These are phyloP conservation scores for Orius insidiosus DNA, from an alignment of 1,140 invertebrate species.

Conservation along the genomic window DNA sequence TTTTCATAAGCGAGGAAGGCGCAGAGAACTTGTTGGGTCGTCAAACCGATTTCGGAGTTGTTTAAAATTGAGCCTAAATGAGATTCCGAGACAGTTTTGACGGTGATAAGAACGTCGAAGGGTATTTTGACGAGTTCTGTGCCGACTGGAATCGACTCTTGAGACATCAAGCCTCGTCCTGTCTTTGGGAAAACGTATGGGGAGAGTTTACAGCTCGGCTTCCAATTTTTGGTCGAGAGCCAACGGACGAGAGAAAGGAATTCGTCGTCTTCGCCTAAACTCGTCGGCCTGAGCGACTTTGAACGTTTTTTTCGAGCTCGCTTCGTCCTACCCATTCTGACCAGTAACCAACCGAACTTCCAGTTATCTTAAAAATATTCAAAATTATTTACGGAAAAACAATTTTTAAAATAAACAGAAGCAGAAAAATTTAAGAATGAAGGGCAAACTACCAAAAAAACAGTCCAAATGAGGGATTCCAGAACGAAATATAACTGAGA, in stretches of 20 bases:
- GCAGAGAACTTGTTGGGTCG: slow-evolving; percentile 24
- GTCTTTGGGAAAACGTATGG: slow-evolving; percentile 22
- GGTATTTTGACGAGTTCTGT: slow-evolving; percentile 29
- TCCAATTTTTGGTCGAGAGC: slow-evolving; percentile 21
- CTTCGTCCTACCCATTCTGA: slow-evolving; percentile 4
- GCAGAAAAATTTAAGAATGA: too few species aligned
- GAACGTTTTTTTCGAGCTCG: not conserved
- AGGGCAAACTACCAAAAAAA: too few species aligned
- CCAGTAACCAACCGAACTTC: too few species aligned
- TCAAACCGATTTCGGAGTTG: slow-evolving; percentile 10
- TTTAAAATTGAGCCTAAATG: slow-evolving; percentile 17
- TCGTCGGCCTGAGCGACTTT: not conserved
- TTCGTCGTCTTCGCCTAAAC: slow-evolving; percentile 3
- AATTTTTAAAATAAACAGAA: too few species aligned
- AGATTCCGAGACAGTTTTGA: slow-evolving; percentile 19
- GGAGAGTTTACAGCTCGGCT: slow-evolving; percentile 15
- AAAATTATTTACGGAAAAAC: too few species aligned
- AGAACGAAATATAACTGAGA: too few species aligned
- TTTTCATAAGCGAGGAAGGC: slow-evolving; percentile 27
- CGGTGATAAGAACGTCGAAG: slow-evolving; percentile 26
- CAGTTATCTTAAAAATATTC: too few species aligned
- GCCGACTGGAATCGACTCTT: slow-evolving; percentile 22
- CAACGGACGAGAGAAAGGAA: slow-evolving; percentile 19
- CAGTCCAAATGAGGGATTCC: too few species aligned
- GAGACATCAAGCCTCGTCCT: slow-evolving; percentile 30